phyloP scores from a whole-genome alignment of 2,888 invertebrate genomes.

The Himalopsyche kuldschensis region DNA sequence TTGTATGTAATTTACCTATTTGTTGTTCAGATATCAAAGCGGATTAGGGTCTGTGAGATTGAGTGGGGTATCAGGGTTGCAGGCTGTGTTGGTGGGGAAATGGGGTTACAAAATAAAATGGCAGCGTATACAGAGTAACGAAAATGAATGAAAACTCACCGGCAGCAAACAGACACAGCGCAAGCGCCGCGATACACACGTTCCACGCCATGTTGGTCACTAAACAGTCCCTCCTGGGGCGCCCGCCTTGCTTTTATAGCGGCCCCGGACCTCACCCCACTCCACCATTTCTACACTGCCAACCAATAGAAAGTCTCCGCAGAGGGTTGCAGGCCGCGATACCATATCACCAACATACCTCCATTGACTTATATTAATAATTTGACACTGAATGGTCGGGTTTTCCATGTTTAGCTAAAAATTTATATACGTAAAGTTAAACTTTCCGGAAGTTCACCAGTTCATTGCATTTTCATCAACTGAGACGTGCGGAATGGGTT shows the following conservation, averaged over 20 bases:
- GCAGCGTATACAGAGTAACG: conserved; percentile 15
- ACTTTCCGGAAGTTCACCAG: too few relatives aligned
- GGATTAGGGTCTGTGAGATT: background rate
- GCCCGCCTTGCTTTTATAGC: conserved; percentile 59
- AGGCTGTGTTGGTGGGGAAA: background rate
- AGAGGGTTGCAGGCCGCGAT: conserved; percentile 18
- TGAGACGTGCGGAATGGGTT: too few relatives aligned
- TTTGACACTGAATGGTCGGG: background rate
- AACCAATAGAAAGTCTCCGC: conserved; percentile 13
- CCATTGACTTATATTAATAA: background rate
- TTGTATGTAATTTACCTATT: background rate
- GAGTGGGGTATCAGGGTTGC: background rate
- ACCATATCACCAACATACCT: background rate
- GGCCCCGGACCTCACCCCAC: conserved; percentile 59
- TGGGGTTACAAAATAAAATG: conserved; percentile 20
- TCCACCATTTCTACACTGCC: conserved; percentile 45
- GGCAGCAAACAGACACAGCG: conserved; percentile 60
- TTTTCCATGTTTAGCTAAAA: too few relatives aligned
- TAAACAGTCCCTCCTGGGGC: conserved; percentile 61
- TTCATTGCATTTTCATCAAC: too few relatives aligned
- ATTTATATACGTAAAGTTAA: too few relatives aligned
- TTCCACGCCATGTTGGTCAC: conserved; percentile 63
- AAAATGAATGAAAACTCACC: conserved; percentile 51
- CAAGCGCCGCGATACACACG: conserved; percentile 61
- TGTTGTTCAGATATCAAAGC: background rate